These are phyloP conservation scores for Pelusios castaneus DNA, from an alignment of 2,113 vertebrate species.

Conservation along the genomic window DNA sequence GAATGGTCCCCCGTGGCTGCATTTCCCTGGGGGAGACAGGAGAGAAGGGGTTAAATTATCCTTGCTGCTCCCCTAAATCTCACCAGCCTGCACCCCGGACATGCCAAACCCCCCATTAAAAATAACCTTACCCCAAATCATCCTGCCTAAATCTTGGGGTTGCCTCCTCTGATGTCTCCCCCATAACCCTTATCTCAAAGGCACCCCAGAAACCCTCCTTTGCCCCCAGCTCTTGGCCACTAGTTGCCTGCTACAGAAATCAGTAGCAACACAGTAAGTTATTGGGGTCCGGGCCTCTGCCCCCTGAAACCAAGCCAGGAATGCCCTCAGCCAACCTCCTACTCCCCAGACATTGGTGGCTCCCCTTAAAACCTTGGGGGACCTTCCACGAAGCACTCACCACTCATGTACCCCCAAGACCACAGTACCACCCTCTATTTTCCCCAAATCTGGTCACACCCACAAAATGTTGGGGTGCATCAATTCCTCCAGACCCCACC, in stretches of 20 bases:
- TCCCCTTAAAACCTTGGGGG: neutral
- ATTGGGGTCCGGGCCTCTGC: neutral
- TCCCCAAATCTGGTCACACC: no score
- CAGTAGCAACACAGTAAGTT: neutral
- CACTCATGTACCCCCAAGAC: neutral
- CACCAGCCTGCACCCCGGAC: neutral
- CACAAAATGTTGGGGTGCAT: neutral
- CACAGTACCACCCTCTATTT: neutral
- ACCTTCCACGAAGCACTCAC: neutral
- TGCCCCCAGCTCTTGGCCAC: no score
- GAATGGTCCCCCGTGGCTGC: slow-evolving; percentile 87
- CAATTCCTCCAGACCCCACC: no score
- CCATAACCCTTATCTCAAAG: neutral
- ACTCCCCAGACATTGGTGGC: neutral
- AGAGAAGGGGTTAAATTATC: neutral
- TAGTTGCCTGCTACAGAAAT: no score
- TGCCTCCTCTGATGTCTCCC: neutral
- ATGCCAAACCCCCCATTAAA: neutral
- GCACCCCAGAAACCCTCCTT: neutral
- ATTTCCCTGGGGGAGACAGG: slow-evolving; percentile 78
- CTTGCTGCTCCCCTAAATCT: neutral
- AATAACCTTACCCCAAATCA: neutral
- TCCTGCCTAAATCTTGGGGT: neutral
- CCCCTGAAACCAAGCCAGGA: neutral
- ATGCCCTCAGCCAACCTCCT: no score